Base-by-base conservation (phyloP, 2,113 vertebrate genomes). In the Melozone crissalis region DNA sequence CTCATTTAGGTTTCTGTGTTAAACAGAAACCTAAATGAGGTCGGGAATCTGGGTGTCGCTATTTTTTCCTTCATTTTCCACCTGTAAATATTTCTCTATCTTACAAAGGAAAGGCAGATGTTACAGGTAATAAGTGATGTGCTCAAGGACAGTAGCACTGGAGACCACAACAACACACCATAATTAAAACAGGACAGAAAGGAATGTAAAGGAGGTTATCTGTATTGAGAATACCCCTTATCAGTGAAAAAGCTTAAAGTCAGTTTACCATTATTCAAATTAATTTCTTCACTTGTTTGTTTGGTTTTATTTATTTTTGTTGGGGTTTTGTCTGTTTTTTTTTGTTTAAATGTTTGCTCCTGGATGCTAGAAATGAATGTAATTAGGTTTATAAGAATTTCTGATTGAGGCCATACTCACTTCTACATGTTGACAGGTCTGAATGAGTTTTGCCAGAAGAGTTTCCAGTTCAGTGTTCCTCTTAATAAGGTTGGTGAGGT, bases 391-490 rank as follows among this genome's bases (percentile, higher is more conserved):
- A 23, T 63, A 93, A 62, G 63, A 68, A 69, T 55, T 87, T 52
- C 43, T 81, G 55, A 44, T 37, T 43, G 17, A 94, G 8, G 35
- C n/a, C 46, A 65, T 90, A 97, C 98, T 99, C 97, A 99, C 99
- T 98, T 99, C 99, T 80, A 99, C 99, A 73, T 99, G 99, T 61
- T 99, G 99, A 96, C 99, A 99, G 68, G 99, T 99, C 97, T 99
- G 99, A 97, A 99, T 99, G 93, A 99, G 98, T 97, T 99, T 99
- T 33, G 99, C 99, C 98, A 99, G 98, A 95, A 99, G 98, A 77
- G 98, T 99, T 98, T 99, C 99, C 98, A 99, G 98, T 97, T 99
- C 99, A 39, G 99, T 99, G 96, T 99, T 99, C 97, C 99, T 99
- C 98, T 99, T 99, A 97, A 99, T 99, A 97, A 99, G 98, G 97